phyloP scores from a whole-genome alignment of 2,888 invertebrate genomes.

The Embidobia sp. region DNA sequence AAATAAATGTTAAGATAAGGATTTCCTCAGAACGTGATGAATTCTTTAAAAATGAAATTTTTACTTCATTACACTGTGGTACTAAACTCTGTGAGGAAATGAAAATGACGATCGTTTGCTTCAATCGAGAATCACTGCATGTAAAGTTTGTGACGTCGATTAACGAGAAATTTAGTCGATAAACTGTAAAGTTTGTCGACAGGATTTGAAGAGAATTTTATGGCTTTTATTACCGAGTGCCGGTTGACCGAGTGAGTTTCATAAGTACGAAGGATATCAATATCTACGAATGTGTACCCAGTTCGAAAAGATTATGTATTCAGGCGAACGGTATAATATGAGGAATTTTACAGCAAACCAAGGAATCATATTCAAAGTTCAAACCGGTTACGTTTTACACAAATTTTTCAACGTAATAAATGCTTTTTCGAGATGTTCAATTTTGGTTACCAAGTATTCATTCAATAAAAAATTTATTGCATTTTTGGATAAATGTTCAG shows the following conservation, averaged over 20 bases:
- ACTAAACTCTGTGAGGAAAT: not conserved
- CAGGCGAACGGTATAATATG: constrained; percentile 14
- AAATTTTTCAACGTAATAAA: not conserved
- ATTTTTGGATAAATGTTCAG: too few species aligned
- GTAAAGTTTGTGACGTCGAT: constrained; percentile 17
- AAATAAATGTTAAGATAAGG: too few species aligned
- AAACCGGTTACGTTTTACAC: not conserved
- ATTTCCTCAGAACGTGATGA: too few species aligned
- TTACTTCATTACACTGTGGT: too few species aligned
- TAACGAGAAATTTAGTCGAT: constrained; percentile 16
- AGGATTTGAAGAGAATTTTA: constrained; percentile 24
- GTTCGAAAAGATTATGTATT: constrained; percentile 24
- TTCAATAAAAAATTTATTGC: too few species aligned
- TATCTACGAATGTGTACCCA: constrained; percentile 23
- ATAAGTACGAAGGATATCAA: constrained; percentile 26
- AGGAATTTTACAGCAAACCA: not conserved
- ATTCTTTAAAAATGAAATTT: too few species aligned
- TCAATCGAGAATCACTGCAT: not conserved
- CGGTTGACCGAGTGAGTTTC: constrained; percentile 30
- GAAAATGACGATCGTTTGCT: constrained; percentile 2
- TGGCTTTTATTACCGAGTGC: constrained; percentile 20
- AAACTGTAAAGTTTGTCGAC: constrained; percentile 10
- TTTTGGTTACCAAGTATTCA: too few species aligned
- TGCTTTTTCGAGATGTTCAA: not conserved
- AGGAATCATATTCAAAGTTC: not conserved